Conservation (phyloP, 2,888 invertebrate species). For the Holacanthella duospinosa region DNA sequence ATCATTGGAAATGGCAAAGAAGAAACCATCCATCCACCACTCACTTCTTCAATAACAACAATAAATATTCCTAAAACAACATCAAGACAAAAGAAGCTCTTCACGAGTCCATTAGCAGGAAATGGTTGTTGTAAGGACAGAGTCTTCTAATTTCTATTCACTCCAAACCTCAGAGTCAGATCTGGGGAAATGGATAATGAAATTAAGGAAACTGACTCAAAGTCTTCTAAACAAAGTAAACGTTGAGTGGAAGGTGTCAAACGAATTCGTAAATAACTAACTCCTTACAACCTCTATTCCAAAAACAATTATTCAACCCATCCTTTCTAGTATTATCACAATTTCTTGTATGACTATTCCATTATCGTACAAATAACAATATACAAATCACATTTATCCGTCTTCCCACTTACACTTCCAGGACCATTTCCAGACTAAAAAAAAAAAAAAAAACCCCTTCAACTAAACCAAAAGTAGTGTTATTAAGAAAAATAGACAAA, state of each 20-base stretch:
- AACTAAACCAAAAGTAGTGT: too few species aligned
- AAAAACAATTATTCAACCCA: neutral
- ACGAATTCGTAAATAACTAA: neutral
- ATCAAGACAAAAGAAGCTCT: neutral
- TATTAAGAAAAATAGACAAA: too few species aligned
- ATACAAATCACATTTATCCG: too few species aligned
- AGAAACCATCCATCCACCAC: neutral
- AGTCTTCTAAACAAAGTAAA: neutral
- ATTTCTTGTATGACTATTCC: neutral
- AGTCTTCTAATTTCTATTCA: too few species aligned
- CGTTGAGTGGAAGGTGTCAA: neutral
- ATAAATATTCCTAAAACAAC: neutral
- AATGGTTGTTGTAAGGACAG: too few species aligned
- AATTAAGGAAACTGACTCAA: too few species aligned
- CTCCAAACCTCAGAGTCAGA: too few species aligned
- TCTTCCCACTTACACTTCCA: too few species aligned
- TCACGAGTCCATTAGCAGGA: neutral
- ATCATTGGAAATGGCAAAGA: too few species aligned
- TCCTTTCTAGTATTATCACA: neutral
- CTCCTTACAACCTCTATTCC: neutral
- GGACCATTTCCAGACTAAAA: too few species aligned
- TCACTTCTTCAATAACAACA: neutral
- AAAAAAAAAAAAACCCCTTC: too few species aligned
- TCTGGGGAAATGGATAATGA: too few species aligned
- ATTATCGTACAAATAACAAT: neutral